Base-by-base conservation (phyloP, 2,797 vertebrate species). In the Oreortyx pictus region DNA sequence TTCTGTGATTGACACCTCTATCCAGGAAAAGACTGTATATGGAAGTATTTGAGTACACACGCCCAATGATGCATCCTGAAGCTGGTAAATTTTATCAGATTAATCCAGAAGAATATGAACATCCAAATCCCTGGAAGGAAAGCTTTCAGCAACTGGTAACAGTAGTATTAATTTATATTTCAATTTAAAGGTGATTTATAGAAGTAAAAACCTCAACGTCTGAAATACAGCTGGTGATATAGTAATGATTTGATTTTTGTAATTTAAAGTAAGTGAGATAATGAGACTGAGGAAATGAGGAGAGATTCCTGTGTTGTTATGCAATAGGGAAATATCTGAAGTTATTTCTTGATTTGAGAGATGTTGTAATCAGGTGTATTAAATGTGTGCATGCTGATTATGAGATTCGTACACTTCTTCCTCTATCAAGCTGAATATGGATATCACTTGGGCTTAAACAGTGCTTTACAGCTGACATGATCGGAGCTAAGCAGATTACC, bases 1-100 rank as follows among this genome's bases (percentile, higher is more conserved):
- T 82, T 35, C 85, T 91, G 29, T 77, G 31, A 33, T 66, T 94
- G 41, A 50, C 20, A 5, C 13, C 76, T 64, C 16, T 88, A 29
- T 92, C 92, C 94, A 99, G 99, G 99, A 99, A 99, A 98, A 98
- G 99, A 96, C 98, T 99, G 82, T 99, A 99, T 97, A 99, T 99
- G 99, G 99, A 99, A 96, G 99, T 99, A 96, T 99, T 99, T 98
- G 99, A 99, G 95, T 99, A 99, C 96, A 99, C 99, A 9, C 98
- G 99, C 86, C 99, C 99, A 89, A 99, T 99, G 99, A 99, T 99
- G 99, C 99, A 99, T 96, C 99, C 99, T 11, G 99, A 99, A 98
- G 98, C 99, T 86, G 99, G 99, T 61, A 99, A 99, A 98, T 99
- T 99, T 97, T 99, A 98, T 96, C 99, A 99, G 98, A 99, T 99